Base-by-base conservation (phyloP, 2,888 invertebrate species). In the Mongoloraphidia duomilia region DNA sequence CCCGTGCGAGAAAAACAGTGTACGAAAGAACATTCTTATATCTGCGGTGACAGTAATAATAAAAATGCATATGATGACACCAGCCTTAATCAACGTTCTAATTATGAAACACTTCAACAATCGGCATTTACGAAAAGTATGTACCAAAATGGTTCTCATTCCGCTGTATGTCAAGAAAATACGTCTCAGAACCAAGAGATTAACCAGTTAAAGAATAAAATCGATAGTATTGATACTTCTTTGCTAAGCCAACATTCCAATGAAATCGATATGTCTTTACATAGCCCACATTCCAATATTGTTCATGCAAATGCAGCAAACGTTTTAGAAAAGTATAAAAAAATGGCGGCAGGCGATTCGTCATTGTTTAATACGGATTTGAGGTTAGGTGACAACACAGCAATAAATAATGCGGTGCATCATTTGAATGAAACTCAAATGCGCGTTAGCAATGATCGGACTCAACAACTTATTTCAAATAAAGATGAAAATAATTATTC, bases 161-260 rank as follows among this genome's bases (percentile, higher is more conserved):
- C 62, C 8, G 61, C 61, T 35, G 57, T 59, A 6, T 60, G 61
- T 9, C 62, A 62, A 52, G 43, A 54, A 17, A 64, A 62, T 9
- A 58, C 59, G 6, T 54, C 52, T 44, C 57, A 59, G 38, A 55
- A 56, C n/a, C 54, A 48, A 45, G 47, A 40, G 17, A 17, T 17
- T 6, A 26, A 26, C 26, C 26, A 26, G 26, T 26, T 26, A 6
- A 26, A 26, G 26, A 26, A 26, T 26, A 26, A 26, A 26, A 26
- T 26, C 26, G 26, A 26, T 6, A 26, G 26, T 26, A 26, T 26
- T 6, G 6, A 26, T 26, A 26, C 26, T 26, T 26, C 26, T 26
- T 26, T 26, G 26, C 26, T 12, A n/a, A 17, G n/a, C 3, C 41
- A 2, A 44, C 44, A 26, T 12, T n/a, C 11, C 37, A 34, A n/a